Evolutionary conservation across 2,113 vertebrate genomes (phyloP).

Genomic region (Rhinichthys klamathensis): DNA sequence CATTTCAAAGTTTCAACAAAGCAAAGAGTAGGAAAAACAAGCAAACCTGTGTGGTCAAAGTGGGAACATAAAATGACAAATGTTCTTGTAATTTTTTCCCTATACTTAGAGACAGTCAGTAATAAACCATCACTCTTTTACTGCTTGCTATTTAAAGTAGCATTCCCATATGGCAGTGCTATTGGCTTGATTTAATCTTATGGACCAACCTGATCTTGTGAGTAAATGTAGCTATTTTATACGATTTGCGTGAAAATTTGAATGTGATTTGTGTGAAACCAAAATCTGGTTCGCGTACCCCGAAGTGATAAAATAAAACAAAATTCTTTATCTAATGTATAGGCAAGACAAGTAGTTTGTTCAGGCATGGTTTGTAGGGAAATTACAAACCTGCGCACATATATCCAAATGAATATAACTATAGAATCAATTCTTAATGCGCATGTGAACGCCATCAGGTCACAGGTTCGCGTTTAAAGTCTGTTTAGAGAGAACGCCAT

Average conservation of each 20-base stretch:
- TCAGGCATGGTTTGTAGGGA: too few relatives aligned
- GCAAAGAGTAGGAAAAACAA: not conserved
- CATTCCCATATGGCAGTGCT: not conserved
- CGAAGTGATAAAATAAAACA: too few relatives aligned
- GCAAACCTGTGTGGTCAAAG: not conserved
- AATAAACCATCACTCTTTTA: not conserved
- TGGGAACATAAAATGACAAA: not conserved
- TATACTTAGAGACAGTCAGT: not conserved
- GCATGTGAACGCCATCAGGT: too few relatives aligned
- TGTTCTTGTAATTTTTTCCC: not conserved
- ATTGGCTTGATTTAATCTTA: not conserved
- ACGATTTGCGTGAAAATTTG: not conserved
- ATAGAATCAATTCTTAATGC: too few relatives aligned
- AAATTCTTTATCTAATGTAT: too few relatives aligned
- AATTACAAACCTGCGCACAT: too few relatives aligned
- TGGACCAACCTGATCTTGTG: not conserved
- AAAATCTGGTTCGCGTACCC: too few relatives aligned
- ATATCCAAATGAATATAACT: too few relatives aligned
- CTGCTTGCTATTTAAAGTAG: not conserved
- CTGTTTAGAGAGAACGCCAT: too few relatives aligned
- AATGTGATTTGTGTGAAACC: not conserved
- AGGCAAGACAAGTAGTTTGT: too few relatives aligned
- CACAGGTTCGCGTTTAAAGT: too few relatives aligned
- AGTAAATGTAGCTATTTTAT: not conserved
- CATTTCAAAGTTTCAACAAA: not conserved